These are phyloP conservation scores for Phaonia tiefii DNA, from an alignment of 2,888 invertebrate species.

Conservation along the genomic window DNA sequence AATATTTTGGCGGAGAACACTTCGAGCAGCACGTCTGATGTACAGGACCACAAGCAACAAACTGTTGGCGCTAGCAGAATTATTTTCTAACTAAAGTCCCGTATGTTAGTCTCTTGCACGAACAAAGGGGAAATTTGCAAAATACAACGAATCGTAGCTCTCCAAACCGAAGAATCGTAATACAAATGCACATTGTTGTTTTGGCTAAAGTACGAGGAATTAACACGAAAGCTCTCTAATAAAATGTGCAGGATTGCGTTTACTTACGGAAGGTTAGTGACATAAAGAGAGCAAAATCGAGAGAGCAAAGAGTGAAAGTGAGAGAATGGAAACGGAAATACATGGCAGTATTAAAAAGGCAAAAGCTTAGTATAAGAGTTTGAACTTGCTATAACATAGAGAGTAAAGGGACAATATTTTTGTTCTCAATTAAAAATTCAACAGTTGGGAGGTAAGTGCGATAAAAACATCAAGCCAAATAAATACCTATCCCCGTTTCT, in stretches of 20 bases:
- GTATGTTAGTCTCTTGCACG: conserved; percentile 36
- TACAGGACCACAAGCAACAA: conserved; percentile 78
- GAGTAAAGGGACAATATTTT: background rate
- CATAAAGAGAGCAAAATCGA: conserved; percentile 17
- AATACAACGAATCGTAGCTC: conserved; percentile 39
- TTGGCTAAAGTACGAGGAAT: background rate
- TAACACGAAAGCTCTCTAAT: conserved; percentile 35
- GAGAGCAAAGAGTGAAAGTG: background rate
- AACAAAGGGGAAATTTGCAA: too few species aligned
- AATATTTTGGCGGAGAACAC: background rate
- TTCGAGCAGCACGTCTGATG: conserved; percentile 72
- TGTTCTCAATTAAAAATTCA: background rate
- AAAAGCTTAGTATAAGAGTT: conserved; percentile 51
- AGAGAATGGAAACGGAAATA: conserved; percentile 5
- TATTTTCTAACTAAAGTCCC: conserved; percentile 45
- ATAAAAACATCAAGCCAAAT: conserved; percentile 15
- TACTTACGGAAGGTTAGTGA: conserved; percentile 50
- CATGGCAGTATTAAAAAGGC: background rate
- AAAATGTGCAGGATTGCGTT: conserved; percentile 27
- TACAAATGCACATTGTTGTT: conserved; percentile 37
- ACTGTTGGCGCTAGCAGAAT: conserved; percentile 76
- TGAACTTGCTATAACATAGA: background rate
- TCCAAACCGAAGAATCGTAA: background rate
- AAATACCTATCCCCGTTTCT: too few species aligned
- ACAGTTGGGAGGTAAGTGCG: conserved; percentile 1